Base-by-base conservation (phyloP, 1,140 invertebrate species). In the Musca vetustissima region DNA sequence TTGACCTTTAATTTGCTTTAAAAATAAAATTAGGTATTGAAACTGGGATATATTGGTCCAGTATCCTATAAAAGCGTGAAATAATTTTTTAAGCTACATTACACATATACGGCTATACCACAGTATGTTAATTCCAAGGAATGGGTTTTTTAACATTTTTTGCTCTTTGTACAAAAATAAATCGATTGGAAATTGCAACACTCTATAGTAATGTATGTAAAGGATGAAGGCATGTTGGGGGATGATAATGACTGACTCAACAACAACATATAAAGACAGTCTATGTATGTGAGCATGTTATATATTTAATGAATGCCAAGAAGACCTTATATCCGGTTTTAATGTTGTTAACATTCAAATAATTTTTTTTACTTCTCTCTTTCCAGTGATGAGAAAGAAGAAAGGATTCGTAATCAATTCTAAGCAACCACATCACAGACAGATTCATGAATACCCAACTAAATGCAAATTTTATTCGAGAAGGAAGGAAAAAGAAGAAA, bases 401-500 rank as follows among this genome's bases (percentile, higher is more conserved):
- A 59, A 59, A 59, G 25, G 57, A 61, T 61, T 61, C 57, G 57
- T 61, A 61, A 61, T 61, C 57, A 61, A 61, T 61, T 61, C 57
- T 61, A 61, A 61, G 57, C 19, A 61, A 61, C 57, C 57, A 61
- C 57, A 61, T 61, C 57, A 61, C 57, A 61, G 57, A 61, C 57
- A 43, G 32, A n/a, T 13, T 28, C 32, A 43, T 32, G 36, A 32
- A 61, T 32, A 61, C 55, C 32, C 57, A 36, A 11, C 28, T 43
- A 36, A 17, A 52, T 52, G 21, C 36, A 43, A 43, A 43, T 43
- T 43, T 43, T 13, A 9, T 1, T 43, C 1, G 6, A 43, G 36
- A 43, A 43, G 36, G 6, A 9, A 24, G 8, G 15, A n/a, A 22
- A 14, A 28, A 36, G 21, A 24, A 49, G 48, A 19, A 50, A 21